phyloP scores from a whole-genome alignment of 2,888 invertebrate species.

The Cantharis flavilabris region DNA sequence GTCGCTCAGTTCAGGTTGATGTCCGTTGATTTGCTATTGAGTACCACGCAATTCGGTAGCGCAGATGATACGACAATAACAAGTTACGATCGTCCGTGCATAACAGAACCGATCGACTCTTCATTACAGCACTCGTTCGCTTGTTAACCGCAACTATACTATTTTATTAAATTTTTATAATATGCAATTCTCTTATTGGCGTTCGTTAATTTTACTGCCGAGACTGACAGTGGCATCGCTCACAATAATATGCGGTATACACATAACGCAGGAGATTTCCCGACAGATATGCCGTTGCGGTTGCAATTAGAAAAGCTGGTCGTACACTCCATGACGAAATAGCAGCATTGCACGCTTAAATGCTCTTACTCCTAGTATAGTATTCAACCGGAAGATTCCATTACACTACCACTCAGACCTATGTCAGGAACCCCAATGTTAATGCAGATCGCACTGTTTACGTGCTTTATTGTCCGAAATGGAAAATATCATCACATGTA shows the following conservation, averaged over 20 bases:
- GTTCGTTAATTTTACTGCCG: background rate
- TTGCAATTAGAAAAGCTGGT: constrained; percentile 26
- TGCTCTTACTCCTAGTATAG: constrained; percentile 5
- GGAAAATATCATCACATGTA: constrained; percentile 1
- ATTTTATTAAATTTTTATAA: background rate
- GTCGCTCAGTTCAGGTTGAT: constrained; percentile 15
- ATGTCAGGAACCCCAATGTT: constrained; percentile 13
- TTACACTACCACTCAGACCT: constrained; percentile 12
- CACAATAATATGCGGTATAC: constrained; percentile 11
- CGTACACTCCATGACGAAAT: constrained; percentile 17
- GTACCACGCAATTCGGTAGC: constrained; percentile 33
- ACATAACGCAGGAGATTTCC: constrained; percentile 21
- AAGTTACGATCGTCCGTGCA: background rate
- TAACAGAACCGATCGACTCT: background rate
- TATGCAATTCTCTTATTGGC: background rate
- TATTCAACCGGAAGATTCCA: constrained; percentile 17
- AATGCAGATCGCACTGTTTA: constrained; percentile 16
- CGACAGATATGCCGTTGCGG: constrained; percentile 24
- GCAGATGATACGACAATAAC: constrained; percentile 23
- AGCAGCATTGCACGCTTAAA: constrained; percentile 17
- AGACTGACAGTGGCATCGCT: constrained; percentile 3
- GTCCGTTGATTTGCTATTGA: constrained; percentile 21
- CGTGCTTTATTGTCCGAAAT: constrained; percentile 21
- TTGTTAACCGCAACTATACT: background rate
- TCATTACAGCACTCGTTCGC: background rate